A percentile compares a stretch with the other conserved stretches of the same genome.
phyloP scores from a whole-genome alignment of 2,888 invertebrate genomes.

The Leuctra nigra region DNA sequence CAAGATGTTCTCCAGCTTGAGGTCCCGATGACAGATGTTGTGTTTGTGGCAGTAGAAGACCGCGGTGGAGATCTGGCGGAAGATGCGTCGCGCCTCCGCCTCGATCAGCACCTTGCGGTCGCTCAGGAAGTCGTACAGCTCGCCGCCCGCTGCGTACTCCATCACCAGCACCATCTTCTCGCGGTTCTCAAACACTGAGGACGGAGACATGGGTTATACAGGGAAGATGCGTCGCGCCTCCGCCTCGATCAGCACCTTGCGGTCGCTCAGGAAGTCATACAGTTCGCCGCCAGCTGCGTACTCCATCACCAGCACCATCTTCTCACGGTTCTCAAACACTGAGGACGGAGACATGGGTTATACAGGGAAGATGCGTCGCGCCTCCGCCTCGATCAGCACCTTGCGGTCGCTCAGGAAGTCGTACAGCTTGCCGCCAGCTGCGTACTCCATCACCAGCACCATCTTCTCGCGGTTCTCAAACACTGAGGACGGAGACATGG shows the following conservation, averaged over 20 bases:
- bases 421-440: conserved; percentile 96
- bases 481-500: conserved; percentile 57
- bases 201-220: conserved; percentile 26
- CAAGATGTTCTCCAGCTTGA: conserved; percentile 92
- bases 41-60: conserved; percentile 98
- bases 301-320: conserved; percentile 85
- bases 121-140: conserved; percentile 94
- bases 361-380: conserved; percentile 88
- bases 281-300: conserved; percentile 98
- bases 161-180: conserved; percentile 99
- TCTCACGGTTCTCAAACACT: conserved; percentile 83
- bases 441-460: conserved; percentile 99
- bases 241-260: conserved; percentile 82
- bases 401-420: conserved; percentile 92
- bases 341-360: conserved; percentile 49
- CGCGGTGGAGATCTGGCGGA: conserved; percentile 93
- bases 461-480: conserved; percentile 99
- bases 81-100: conserved; percentile 88
- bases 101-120: conserved; percentile 86
- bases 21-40: conserved; percentile 93
- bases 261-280: conserved; percentile 91
- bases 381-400: conserved; percentile 86
- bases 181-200: conserved; percentile 95
- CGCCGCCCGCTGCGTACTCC: conserved; percentile 98
- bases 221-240: conserved; percentile 92